These are phyloP conservation scores for Leptopterna dolabrata DNA, from an alignment of 2,888 invertebrate species.

Conservation along the genomic window DNA sequence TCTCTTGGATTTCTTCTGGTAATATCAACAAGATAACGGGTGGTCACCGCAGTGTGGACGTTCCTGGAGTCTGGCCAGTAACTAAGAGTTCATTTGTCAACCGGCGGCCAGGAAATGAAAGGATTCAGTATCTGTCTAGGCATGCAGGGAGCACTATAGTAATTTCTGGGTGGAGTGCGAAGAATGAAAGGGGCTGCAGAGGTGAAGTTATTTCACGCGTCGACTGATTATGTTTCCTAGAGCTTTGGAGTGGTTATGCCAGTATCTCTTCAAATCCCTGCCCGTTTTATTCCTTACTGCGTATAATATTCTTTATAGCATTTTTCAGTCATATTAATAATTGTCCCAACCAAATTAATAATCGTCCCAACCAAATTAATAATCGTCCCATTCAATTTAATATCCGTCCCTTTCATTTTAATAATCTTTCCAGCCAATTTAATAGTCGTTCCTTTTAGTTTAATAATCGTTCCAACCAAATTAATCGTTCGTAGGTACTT, in stretches of 20 bases:
- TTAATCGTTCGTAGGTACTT: too few species aligned
- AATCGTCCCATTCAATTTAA: too few species aligned
- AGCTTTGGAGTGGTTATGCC: background rate
- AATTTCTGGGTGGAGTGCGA: background rate
- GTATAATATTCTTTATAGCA: too few species aligned
- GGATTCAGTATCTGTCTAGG: background rate
- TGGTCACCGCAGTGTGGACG: background rate
- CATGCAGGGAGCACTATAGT: background rate
- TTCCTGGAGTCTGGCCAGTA: background rate
- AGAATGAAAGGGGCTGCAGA: background rate
- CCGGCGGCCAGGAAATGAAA: background rate
- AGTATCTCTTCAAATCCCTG: background rate
- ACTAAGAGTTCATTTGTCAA: conserved; percentile 7
- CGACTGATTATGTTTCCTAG: background rate
- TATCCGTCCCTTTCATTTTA: too few species aligned
- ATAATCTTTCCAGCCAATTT: too few species aligned
- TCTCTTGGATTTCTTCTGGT: background rate
- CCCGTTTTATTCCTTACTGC: too few species aligned
- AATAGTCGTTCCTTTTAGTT: too few species aligned
- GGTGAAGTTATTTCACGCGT: background rate
- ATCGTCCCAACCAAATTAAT: too few species aligned
- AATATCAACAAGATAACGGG: conserved; percentile 1
- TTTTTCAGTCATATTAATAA: too few species aligned
- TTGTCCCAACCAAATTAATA: too few species aligned
- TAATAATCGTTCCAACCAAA: too few species aligned